A percentile compares a stretch with the other conserved stretches of the same genome.
Conservation (phyloP, 2,113 vertebrate genomes). For the Passer montanus region DNA sequence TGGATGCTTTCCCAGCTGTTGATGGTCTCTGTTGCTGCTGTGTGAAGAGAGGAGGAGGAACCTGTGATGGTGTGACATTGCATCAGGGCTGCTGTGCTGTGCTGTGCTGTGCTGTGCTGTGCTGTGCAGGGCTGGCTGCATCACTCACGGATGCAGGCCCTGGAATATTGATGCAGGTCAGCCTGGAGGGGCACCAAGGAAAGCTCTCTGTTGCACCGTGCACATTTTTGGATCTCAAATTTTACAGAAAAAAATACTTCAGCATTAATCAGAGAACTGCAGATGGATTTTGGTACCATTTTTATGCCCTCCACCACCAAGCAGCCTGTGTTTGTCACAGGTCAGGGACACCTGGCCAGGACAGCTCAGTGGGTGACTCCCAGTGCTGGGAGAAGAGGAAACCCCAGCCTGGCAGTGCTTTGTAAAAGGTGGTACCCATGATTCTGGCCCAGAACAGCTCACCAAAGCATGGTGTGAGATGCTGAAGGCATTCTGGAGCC, state of each 20-base stretch:
- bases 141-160: neutral
- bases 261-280: neutral
- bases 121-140: neutral
- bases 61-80: neutral
- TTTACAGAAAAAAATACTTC: neutral
- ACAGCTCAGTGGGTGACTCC: neutral
- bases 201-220: neutral
- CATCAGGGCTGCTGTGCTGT: neutral
- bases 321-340: neutral
- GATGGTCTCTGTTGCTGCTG: conserved; percentile 23
- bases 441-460: neutral
- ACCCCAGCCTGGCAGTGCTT: neutral
- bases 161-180: neutral
- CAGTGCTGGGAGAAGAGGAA: neutral
- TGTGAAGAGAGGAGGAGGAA: conserved; percentile 23
- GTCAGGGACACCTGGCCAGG: neutral
- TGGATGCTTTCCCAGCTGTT: conserved; percentile 67
- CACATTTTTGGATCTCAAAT: rapidly evolving
- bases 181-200: neutral
- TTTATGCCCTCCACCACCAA: neutral
- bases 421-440: neutral
- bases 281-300: neutral
- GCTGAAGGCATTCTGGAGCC: neutral
- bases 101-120: neutral
- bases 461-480: neutral